Conservation (phyloP, 1,140 invertebrate species). For the Vollenhovia emeryi region DNA sequence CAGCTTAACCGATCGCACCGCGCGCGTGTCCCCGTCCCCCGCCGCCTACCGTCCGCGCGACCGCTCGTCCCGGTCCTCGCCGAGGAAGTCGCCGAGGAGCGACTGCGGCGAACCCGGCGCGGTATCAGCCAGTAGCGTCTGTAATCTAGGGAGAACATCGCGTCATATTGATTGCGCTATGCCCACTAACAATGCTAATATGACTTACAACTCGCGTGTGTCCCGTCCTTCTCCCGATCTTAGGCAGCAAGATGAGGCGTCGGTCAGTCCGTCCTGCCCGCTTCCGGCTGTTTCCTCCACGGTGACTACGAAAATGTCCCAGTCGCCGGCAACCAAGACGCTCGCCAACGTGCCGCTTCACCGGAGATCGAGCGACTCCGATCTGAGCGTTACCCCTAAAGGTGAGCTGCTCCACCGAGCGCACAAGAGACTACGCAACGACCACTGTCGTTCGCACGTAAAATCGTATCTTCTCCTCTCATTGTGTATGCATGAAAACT, state of each 20-base stretch:
- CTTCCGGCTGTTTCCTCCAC: conserved; percentile 67
- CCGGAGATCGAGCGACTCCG: conserved; percentile 96
- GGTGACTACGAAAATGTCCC: conserved; percentile 77
- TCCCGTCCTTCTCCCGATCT: conserved; percentile 79
- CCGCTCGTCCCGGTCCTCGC: not conserved
- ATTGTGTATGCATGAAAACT: too few relatives aligned
- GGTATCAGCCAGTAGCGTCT: conserved; percentile 1
- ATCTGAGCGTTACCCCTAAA: conserved; percentile 96
- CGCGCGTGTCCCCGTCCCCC: not conserved
- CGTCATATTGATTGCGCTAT: conserved; percentile 54
- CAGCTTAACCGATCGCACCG: not conserved
- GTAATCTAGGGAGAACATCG: conserved; percentile 65
- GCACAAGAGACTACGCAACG: not conserved
- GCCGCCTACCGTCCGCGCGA: not conserved
- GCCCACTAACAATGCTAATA: conserved; percentile 82
- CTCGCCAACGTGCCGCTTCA: conserved; percentile 86
- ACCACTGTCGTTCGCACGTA: not conserved
- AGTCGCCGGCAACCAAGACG: conserved; percentile 86
- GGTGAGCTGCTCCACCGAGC: conserved; percentile 87
- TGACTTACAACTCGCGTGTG: conserved; percentile 84
- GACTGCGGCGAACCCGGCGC: not conserved
- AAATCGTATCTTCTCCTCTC: not conserved
- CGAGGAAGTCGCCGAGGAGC: not conserved
- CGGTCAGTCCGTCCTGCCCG: conserved; percentile 72
- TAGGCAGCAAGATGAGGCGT: conserved; percentile 80